A percentile compares a stretch with the other conserved stretches of the same genome.
These are phyloP conservation scores for Nemurella pictetii DNA, from an alignment of 2,888 invertebrate genomes.

Conservation along the genomic window DNA sequence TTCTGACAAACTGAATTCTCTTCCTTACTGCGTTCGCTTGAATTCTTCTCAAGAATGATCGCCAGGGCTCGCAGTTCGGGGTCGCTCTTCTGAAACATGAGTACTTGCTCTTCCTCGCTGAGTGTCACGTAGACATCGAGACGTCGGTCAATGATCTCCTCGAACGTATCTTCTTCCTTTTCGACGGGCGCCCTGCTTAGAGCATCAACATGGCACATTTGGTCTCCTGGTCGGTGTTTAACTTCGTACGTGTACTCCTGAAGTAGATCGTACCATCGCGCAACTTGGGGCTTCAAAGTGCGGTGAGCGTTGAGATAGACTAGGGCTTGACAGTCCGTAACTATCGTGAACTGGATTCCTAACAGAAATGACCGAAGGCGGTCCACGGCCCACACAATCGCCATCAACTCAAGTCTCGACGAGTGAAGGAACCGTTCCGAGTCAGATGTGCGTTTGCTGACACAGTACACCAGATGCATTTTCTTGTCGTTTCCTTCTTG, in stretches of 20 bases:
- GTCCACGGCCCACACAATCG: not conserved
- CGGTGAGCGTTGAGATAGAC: not conserved
- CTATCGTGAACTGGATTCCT: not conserved
- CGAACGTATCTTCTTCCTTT: not conserved
- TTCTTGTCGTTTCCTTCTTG: constrained; percentile 36
- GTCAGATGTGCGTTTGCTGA: constrained; percentile 10
- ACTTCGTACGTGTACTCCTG: not conserved
- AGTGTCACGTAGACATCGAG: not conserved
- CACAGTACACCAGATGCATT: constrained; percentile 38
- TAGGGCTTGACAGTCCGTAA: too few relatives aligned
- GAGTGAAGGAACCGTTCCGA: constrained; percentile 19
- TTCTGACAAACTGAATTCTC: not conserved
- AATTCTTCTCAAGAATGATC: not conserved
- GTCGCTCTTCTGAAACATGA: not conserved
- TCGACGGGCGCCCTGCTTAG: not conserved
- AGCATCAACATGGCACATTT: constrained; percentile 25
- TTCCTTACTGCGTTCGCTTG: not conserved
- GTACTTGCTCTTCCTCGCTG: not conserved
- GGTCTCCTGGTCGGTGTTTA: constrained; percentile 24
- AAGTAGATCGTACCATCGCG: not conserved
- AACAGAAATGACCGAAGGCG: not conserved
- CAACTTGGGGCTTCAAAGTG: not conserved
- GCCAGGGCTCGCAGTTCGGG: not conserved
- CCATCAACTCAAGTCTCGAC: constrained; percentile 27
- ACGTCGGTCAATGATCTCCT: not conserved